phyloP scores from a whole-genome alignment of 2,888 invertebrate species.

The Amorpha juglandis region DNA sequence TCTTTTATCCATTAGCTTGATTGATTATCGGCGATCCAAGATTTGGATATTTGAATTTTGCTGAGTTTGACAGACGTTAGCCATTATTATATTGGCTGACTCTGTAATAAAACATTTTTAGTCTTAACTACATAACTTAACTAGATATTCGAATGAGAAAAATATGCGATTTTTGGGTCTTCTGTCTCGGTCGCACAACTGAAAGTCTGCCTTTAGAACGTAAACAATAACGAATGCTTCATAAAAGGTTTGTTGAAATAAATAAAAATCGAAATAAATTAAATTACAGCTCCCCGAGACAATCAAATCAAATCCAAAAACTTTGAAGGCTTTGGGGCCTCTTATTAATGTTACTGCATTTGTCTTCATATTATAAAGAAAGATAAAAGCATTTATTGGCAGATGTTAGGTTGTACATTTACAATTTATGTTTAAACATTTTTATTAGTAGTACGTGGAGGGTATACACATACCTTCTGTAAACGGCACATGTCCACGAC shows the following conservation, averaged over 20 bases:
- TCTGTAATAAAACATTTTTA: not conserved
- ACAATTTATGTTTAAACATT: too few relatives aligned
- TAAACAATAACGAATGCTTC: not conserved
- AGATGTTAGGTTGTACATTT: too few relatives aligned
- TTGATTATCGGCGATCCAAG: slow-evolving; percentile 1
- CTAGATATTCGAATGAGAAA: too few relatives aligned
- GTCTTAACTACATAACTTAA: too few relatives aligned
- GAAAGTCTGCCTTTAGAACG: too few relatives aligned
- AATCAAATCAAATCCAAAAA: slow-evolving; percentile 29
- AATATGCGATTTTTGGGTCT: too few relatives aligned
- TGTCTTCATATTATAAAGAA: not conserved
- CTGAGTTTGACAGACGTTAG: not conserved
- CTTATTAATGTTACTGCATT: slow-evolving; percentile 15
- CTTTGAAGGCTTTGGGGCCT: slow-evolving; percentile 6
- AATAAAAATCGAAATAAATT: slow-evolving; percentile 27
- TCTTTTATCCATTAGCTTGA: slow-evolving; percentile 13
- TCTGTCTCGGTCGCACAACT: too few relatives aligned
- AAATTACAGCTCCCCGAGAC: slow-evolving; percentile 27
- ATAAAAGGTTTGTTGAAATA: not conserved
- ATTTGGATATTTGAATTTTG: not conserved
- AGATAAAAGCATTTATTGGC: too few relatives aligned
- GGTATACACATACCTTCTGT: too few relatives aligned
- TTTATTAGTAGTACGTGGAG: too few relatives aligned
- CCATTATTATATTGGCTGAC: not conserved
- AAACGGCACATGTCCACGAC: too few relatives aligned